Percentiles rank a stretch among this genome's conserved stretches.
Evolutionary conservation across 2,113 vertebrate species (phyloP).

Genomic region (Condylura cristata): DNA sequence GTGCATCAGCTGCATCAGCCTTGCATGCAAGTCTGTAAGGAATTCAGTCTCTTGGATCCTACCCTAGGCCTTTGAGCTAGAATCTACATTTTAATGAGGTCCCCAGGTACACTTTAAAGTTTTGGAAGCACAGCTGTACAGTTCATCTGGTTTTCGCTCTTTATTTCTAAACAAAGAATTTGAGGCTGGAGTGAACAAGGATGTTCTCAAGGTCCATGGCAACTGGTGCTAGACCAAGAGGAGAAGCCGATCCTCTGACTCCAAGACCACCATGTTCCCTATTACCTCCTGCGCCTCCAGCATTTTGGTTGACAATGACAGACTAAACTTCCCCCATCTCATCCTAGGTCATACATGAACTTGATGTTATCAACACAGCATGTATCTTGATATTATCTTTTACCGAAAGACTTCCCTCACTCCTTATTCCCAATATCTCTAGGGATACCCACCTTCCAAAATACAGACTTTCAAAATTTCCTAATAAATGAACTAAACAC

Average conservation of each 20-base stretch:
- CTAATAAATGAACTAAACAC: conserved; percentile 84
- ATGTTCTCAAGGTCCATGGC: background rate
- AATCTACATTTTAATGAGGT: conserved; percentile 77
- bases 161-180: conserved; percentile 62
- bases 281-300: background rate
- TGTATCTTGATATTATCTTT: background rate
- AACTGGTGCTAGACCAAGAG: background rate
- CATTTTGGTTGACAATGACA: background rate
- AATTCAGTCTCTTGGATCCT: conserved; percentile 4
- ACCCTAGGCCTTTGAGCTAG: conserved; percentile 7
- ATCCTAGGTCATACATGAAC: background rate
- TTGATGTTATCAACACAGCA: too few relatives aligned
- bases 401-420: background rate
- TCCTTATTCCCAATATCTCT: conserved; percentile 37
- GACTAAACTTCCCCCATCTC: background rate
- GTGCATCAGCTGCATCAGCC: background rate
- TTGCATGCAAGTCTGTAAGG: conserved; percentile 1
- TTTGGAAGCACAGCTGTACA: conserved; percentile 56
- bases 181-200: background rate
- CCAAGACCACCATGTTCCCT: background rate
- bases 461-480: conserved; percentile 78
- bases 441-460: conserved; percentile 69
- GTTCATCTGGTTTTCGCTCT: conserved; percentile 45
- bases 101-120: conserved; percentile 58
- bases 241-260: background rate